phyloP scores from a whole-genome alignment of 2,113 vertebrate genomes.

The Hucho hucho region DNA sequence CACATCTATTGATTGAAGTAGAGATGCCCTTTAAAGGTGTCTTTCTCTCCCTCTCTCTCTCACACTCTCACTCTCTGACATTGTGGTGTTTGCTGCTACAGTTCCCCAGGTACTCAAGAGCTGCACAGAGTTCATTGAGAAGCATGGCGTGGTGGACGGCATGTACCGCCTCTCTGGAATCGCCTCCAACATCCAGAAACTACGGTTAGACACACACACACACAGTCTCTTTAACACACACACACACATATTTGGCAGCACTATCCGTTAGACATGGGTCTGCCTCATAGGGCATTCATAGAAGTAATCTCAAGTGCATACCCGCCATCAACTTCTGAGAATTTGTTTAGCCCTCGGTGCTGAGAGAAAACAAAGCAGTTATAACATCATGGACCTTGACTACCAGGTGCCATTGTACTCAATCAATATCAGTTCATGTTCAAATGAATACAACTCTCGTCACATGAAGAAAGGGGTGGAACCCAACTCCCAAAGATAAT shows the following conservation, averaged over 20 bases:
- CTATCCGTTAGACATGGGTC: too few species aligned
- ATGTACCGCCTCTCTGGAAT: constrained; percentile 97
- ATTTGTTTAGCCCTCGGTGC: background rate
- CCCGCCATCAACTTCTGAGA: background rate
- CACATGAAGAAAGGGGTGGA: background rate
- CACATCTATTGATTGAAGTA: too few species aligned
- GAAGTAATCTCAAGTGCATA: background rate
- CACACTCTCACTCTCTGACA: too few species aligned
- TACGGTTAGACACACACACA: constrained; percentile 77
- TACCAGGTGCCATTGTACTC: background rate
- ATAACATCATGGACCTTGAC: background rate
- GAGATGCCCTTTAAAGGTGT: too few species aligned
- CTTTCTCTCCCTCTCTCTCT: background rate
- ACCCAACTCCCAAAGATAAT: background rate
- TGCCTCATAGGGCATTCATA: too few species aligned
- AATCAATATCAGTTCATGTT: background rate
- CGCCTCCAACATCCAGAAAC: constrained; percentile 97
- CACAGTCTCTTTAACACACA: constrained; percentile 78
- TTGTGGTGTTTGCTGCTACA: constrained; percentile 49
- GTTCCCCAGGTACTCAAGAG: constrained; percentile 98
- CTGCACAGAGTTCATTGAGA: constrained; percentile 98
- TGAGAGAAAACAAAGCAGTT: background rate
- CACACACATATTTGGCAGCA: background rate
- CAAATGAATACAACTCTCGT: background rate
- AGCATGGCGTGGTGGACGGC: constrained; percentile 95